A percentile compares a stretch with the other conserved stretches of the same genome.
These are phyloP conservation scores for Pogonophryne albipinna DNA, from an alignment of 2,797 vertebrate species.

Conservation along the genomic window DNA sequence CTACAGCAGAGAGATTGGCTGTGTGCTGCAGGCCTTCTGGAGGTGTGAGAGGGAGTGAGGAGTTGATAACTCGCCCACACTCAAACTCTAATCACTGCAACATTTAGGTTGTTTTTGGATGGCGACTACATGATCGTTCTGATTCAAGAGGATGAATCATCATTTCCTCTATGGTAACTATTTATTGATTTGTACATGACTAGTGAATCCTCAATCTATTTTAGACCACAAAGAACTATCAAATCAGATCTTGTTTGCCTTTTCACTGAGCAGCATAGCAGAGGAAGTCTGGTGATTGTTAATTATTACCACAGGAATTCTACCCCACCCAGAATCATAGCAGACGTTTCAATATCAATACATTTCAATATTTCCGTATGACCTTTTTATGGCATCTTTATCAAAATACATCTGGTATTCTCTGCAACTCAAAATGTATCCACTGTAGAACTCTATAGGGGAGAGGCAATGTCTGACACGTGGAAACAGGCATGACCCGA, in stretches of 20 bases:
- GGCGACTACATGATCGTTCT: background rate
- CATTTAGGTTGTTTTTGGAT: background rate
- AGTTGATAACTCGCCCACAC: background rate
- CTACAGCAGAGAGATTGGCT: background rate
- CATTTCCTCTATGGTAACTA: background rate
- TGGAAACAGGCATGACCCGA: background rate
- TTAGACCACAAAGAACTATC: constrained; percentile 1
- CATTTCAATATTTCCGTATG: background rate
- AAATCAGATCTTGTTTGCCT: constrained; percentile 2
- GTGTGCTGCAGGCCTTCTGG: background rate
- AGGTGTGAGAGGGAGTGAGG: background rate
- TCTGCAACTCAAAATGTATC: background rate
- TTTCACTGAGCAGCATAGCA: constrained; percentile 6
- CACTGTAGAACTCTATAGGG: background rate
- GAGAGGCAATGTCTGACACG: background rate
- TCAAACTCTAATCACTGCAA: background rate
- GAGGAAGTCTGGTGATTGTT: constrained; percentile 28
- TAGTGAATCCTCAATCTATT: background rate
- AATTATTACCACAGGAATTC: constrained; percentile 44
- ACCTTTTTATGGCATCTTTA: background rate
- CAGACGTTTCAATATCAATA: background rate
- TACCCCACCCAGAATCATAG: constrained; percentile 18
- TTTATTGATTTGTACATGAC: constrained; percentile 4
- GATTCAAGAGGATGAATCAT: background rate
- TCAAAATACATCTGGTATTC: background rate